Evolutionary conservation across 2,113 vertebrate species (phyloP).

Genomic region (Larimichthys polyactis): DNA sequence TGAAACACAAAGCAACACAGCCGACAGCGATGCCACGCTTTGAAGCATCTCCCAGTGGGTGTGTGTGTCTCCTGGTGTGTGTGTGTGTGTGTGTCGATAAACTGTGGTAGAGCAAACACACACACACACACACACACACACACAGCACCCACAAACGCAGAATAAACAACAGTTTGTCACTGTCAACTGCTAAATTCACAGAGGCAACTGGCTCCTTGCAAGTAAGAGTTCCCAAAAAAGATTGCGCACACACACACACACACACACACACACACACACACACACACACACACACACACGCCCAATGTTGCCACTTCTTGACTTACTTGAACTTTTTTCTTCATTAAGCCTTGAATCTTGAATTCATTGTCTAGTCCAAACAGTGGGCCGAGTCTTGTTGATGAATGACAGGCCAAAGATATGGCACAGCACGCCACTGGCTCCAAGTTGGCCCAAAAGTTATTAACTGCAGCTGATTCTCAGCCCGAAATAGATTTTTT

Average conservation of each 20-base stretch:
- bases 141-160: constrained; percentile 30
- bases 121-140: constrained; percentile 27
- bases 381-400: no score
- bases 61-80: constrained; percentile 36
- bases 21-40: constrained; percentile 64
- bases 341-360: neutral
- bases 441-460: no score
- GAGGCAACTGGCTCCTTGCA: constrained; percentile 50
- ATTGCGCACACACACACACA: constrained; percentile 1
- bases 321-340: neutral
- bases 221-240: constrained; percentile 52
- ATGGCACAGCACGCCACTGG: no score
- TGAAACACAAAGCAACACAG: constrained; percentile 71
- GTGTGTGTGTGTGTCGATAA: constrained; percentile 17
- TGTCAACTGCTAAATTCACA: constrained; percentile 68
- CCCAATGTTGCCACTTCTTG: neutral
- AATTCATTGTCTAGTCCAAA: neutral
- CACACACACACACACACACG: constrained; percentile 1
- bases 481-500: neutral
- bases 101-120: constrained; percentile 10
- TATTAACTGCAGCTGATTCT: neutral
- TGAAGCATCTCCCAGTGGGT: constrained; percentile 66
- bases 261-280: neutral
- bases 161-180: constrained; percentile 68
- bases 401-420: no score